Percentiles rank a stretch among this genome's conserved stretches.
Conservation (phyloP, 2,113 vertebrate species). For the Labrus mixtus region DNA sequence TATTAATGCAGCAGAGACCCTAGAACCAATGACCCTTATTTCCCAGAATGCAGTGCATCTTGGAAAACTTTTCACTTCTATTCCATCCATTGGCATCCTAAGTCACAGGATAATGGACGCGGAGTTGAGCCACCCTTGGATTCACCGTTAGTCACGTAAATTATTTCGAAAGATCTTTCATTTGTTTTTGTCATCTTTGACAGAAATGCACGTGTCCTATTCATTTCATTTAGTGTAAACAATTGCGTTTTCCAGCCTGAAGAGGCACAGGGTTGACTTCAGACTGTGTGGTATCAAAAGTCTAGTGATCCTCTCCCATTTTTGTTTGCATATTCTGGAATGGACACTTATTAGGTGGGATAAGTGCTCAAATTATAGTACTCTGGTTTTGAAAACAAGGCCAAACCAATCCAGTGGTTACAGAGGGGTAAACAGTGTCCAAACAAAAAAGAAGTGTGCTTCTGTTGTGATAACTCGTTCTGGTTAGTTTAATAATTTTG, state of each 20-base stretch:
- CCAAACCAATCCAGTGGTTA: slow-evolving; percentile 49
- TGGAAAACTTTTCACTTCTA: not conserved
- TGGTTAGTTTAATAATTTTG: not conserved
- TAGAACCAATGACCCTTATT: slow-evolving; percentile 7
- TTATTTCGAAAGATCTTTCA: not conserved
- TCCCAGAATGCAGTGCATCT: not conserved
- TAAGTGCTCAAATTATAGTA: slow-evolving; percentile 36
- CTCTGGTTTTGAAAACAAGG: slow-evolving; percentile 34
- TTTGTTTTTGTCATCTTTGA: not conserved
- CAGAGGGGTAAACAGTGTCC: slow-evolving; percentile 29
- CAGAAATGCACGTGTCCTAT: not conserved
- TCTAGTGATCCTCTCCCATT: slow-evolving; percentile 7
- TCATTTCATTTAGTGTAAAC: not conserved
- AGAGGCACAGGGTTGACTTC: not conserved
- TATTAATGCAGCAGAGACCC: not conserved
- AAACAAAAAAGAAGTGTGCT: slow-evolving; percentile 13
- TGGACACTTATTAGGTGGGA: slow-evolving; percentile 24
- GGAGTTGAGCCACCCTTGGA: slow-evolving; percentile 10
- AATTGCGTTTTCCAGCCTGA: not conserved
- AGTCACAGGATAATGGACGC: not conserved
- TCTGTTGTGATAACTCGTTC: not conserved
- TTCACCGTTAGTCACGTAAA: not conserved
- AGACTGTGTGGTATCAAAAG: too few relatives aligned
- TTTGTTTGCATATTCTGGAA: slow-evolving; percentile 13
- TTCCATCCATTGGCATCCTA: slow-evolving; percentile 35